Conservation (phyloP, 2,113 vertebrate genomes). For the Proteles cristata region DNA sequence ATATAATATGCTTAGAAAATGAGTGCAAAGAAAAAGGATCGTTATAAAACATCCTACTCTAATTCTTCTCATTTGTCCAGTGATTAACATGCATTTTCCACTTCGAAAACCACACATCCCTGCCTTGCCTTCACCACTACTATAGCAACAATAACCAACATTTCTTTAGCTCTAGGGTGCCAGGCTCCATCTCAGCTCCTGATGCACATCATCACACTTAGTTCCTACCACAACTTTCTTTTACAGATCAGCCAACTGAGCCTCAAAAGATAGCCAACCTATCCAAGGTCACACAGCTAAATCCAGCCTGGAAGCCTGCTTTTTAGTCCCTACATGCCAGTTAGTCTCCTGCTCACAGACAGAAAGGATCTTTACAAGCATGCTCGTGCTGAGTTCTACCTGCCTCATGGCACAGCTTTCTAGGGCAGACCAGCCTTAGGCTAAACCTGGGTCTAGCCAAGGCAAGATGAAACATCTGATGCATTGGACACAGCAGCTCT, state of each 20-base stretch:
- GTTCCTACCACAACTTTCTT: neutral
- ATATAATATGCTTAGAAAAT: slow-evolving; percentile 8
- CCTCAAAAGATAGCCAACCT: neutral
- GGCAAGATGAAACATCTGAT: neutral
- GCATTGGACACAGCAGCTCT: neutral
- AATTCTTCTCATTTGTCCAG: neutral
- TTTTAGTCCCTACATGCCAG: neutral
- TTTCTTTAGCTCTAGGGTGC: neutral
- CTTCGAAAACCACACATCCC: neutral
- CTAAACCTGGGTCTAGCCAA: neutral
- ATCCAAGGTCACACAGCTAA: neutral
- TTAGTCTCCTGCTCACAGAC: neutral
- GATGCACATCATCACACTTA: neutral
- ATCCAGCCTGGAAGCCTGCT: neutral
- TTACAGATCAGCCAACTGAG: neutral
- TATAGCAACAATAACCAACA: neutral
- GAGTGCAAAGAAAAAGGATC: neutral
- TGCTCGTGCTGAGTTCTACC: neutral
- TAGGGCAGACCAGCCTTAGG: neutral
- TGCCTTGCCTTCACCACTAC: neutral
- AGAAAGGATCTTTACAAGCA: neutral
- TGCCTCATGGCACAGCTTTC: neutral
- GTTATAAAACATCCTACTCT: neutral
- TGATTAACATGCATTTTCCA: neutral
- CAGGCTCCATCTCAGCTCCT: neutral